A percentile compares a stretch with the other conserved stretches of the same genome.
phyloP scores from a whole-genome alignment of 2,113 vertebrate genomes.

The Amazona vittata region DNA sequence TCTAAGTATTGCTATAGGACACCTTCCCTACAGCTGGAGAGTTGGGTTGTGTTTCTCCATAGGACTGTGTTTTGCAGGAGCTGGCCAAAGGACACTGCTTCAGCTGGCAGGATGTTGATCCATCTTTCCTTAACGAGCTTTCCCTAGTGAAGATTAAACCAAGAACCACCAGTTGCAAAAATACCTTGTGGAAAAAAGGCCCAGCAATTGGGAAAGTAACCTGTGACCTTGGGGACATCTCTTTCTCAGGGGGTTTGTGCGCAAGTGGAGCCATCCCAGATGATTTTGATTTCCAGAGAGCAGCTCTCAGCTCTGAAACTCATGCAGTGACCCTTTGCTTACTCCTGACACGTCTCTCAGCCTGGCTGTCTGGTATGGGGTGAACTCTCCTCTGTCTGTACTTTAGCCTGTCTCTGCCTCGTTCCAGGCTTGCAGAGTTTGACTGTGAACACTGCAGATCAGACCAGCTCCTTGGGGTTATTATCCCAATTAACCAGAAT shows the following conservation, averaged over 20 bases:
- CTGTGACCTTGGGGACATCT: neutral
- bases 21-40: neutral
- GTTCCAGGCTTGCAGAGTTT: neutral
- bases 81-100: neutral
- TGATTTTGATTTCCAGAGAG: neutral
- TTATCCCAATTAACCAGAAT: too few relatives aligned
- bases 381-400: neutral
- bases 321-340: neutral
- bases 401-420: neutral
- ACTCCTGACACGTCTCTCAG: neutral
- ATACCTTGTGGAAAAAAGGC: neutral
- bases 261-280: neutral
- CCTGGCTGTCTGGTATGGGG: neutral
- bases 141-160: neutral
- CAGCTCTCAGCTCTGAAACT: neutral
- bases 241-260: neutral
- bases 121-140: neutral
- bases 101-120: neutral
- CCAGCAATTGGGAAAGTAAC: neutral
- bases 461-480: neutral
- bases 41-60: neutral
- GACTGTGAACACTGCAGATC: accelerated
- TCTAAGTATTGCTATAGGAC: neutral
- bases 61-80: neutral
- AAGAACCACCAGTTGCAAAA: neutral